Evolutionary conservation across 2,113 vertebrate genomes (phyloP), one percentile per base, ranked within the genome.

Genomic region (Reinhardtius hippoglossoides): DNA sequence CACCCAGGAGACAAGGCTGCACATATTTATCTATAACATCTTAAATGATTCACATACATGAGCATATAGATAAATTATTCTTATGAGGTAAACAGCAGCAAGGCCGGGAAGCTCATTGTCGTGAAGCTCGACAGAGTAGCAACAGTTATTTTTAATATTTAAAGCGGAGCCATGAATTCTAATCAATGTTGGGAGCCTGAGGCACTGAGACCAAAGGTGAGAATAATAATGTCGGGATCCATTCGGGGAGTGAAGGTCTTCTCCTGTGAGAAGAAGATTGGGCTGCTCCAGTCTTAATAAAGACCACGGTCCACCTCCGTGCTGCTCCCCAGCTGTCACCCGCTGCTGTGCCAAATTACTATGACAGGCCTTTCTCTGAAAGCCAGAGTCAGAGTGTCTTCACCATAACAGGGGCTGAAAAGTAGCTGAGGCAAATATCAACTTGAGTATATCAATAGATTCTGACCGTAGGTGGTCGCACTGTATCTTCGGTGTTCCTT

Each of bases 331-430:
- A 83, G 75, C 76, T 76, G 72, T 78, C 76, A 67, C 73, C 61
- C 42, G 61, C 81, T 77, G 81, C 67, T 78, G 65, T 75, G 73
- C 59, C 65, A 80, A 82, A 88, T 82, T 74, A 75, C 69, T 67
- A 77, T 55, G 63, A 62, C 72, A 63, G 68, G 18, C 37, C 57
- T 54, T 63, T 59, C 55, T 73, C 58, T 46, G 4, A 65, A 71
- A 78, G 46, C 63, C 26, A 16, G 7, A 74, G 57, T 71, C 57
- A 61, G 54, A 68, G 64, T 64, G 31, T 71, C 7, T 72, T 69
- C 52, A 71, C 61, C 23, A 55, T 48, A 71, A 76, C 72, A 31
- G 31, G 48, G 27, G 54, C 57, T 52, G 27, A 56, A 64, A 54
- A 71, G 40, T 26, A 74, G 67, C 66, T 44, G n/a, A 40, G 50